Base-by-base conservation (phyloP, 2,888 invertebrate genomes). In the Tinea semifulvella region DNA sequence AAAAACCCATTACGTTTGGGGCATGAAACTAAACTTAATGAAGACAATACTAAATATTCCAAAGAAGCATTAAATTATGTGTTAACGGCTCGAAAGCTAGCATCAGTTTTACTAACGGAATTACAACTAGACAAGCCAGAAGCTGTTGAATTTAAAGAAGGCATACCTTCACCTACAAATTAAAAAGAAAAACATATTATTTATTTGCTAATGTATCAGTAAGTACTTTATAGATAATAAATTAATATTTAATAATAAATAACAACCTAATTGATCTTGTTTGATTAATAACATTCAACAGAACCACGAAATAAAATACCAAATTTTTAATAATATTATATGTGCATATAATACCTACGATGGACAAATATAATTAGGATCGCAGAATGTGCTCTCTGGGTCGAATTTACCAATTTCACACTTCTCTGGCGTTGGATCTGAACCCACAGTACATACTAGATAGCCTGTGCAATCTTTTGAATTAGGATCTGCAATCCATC, bases 61-160 rank as follows among this genome's bases (percentile, higher is more conserved):
- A 2, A 31, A 31, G 31, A 11, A 31, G 31, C 11, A 31, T 22
- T 22, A 22, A 7, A 22, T 28, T 5, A 42, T 16, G 10, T 44
- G 22, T 14, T 28, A 7, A 58, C 50, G 18, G 76, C 69, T 0
- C 65, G 66, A 46, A 65, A 56, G 49, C 55, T 74, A 3, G 75
- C 68, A 5, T 49, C 53, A 1, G 14, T 61, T 20, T 48, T 76
- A 16, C 50, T 68, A 3, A 50, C 46, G 17, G 61, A 60, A 49
- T 46, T 48, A 19, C 50, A 44, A 22, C 14, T 35, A 35, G 2
- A 16, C 8, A 10, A 36, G 10, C 18, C 10, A 6, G n/a, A 36
- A 36, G 36, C 11, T 18, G 17, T 14, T n/a, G 16, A 10, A 19
- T 13, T n/a, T 4, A 38, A 17, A 38, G 14, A 19, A n/a, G 25